These are phyloP conservation scores for Tetranychus truncatus DNA, from an alignment of 2,888 invertebrate genomes.

Conservation along the genomic window DNA sequence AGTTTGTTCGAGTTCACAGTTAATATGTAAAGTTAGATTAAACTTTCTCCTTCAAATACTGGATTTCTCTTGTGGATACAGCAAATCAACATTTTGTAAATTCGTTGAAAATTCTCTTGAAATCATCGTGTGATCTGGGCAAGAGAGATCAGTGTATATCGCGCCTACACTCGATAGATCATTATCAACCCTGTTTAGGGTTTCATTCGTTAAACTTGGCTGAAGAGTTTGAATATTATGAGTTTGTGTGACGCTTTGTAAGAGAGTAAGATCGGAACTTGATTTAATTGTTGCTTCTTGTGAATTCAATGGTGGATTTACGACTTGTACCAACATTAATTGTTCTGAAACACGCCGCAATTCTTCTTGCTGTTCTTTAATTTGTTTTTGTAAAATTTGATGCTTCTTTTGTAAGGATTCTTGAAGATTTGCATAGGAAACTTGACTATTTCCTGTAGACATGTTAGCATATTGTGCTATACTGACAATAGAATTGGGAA, in stretches of 20 bases:
- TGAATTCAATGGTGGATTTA: background rate
- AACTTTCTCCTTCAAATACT: no score
- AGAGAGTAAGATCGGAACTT: background rate
- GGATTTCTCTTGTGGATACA: background rate
- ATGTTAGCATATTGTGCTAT: conserved; percentile 6
- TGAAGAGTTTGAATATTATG: background rate
- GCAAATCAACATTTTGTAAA: background rate
- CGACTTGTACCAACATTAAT: conserved; percentile 32
- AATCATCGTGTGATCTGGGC: background rate
- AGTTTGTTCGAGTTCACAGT: no score
- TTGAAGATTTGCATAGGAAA: conserved; percentile 35
- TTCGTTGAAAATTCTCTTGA: background rate
- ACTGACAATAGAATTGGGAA: background rate
- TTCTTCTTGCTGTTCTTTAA: conserved; percentile 65
- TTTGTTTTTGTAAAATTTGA: conserved; percentile 62
- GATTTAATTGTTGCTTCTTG: background rate
- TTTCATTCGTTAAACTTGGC: background rate
- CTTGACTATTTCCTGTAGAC: background rate
- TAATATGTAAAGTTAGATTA: no score
- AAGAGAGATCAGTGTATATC: background rate
- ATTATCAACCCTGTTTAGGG: background rate
- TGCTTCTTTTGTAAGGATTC: conserved; percentile 61
- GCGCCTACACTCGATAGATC: background rate
- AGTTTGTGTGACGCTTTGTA: background rate
- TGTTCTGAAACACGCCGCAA: conserved; percentile 67